Evolutionary conservation across 2,113 vertebrate species (phyloP), one percentile per base, ranked within the genome.

Genomic region (zebrafish (Danio rerio)): DNA sequence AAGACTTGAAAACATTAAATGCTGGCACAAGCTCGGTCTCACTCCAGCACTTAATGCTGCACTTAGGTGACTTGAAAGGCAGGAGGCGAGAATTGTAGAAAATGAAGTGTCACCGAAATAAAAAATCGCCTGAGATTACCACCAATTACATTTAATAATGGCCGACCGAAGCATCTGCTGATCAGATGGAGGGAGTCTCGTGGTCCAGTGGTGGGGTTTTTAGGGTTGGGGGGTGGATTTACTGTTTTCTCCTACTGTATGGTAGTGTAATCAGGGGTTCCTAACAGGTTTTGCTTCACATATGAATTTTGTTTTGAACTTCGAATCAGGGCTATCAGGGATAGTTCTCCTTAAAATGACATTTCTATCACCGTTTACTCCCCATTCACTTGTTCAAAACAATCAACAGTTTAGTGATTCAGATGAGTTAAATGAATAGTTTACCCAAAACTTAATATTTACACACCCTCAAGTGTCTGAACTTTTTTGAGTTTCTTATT

Each of bases 81-180:
- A 68, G 91, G 90, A 92, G 89, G 91, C 89, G 92, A 93, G 96
- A 97, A 96, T 95, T 95, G 93, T 92, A 94, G 93, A 96, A 95
- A 95, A 96, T 92, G 90, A 96, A 95, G 94, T 96, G 95, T 97
- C 94, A 91, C 93, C 90, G 90, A 94, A 94, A 94, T 91, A 94
- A 94, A 94, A 92, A 93, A 94, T 91, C 88, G 87, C 91, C 88
- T 84, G 80, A 91, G 89, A 94, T 94, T 93, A 93, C 92, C 90
- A 92, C 88, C 89, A 93, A 91, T 95, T 94, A 93, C 88, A 92
- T 88, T 86, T 93, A 89, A 92, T 93, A 90, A 87, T 88, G 90
- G 87, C 71, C 82, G 73, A 87, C 63, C 81, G 74, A 88, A 69
- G 83, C 90, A 94, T 94, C 91, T 94, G 94, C 87, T 92, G 89